Percentiles rank a stretch among this genome's conserved stretches.
Evolutionary conservation across 2,888 invertebrate genomes (phyloP).

Genomic region (Odontomyia ornata): DNA sequence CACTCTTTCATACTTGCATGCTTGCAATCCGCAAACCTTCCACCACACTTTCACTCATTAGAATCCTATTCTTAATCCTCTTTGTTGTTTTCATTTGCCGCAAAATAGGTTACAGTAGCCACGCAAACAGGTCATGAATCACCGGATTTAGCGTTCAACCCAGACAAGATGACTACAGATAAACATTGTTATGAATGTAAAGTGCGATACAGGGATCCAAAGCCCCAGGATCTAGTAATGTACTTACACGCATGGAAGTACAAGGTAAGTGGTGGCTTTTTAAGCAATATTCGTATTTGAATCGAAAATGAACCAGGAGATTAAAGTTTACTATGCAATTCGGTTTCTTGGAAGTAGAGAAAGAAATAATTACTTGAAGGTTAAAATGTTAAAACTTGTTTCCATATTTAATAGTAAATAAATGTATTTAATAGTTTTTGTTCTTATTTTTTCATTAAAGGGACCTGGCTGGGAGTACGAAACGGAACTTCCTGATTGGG

Average conservation of each 20-base stretch:
- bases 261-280: constrained; percentile 67
- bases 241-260: constrained; percentile 96
- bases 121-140: constrained; percentile 86
- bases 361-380: too few relatives aligned
- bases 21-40: neutral
- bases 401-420: too few relatives aligned
- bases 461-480: constrained; percentile 95
- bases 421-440: too few relatives aligned
- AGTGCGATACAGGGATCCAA: constrained; percentile 89
- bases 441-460: constrained; percentile 65
- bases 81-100: neutral
- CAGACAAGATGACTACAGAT: constrained; percentile 80
- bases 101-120: constrained; percentile 76
- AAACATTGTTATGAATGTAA: constrained; percentile 94
- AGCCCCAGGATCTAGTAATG: constrained; percentile 91
- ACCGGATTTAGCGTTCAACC: constrained; percentile 72
- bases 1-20: neutral
- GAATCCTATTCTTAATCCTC: too few relatives aligned
- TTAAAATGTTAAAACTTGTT: too few relatives aligned
- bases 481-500: constrained; percentile 93
- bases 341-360: too few relatives aligned
- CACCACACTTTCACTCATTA: too few relatives aligned
- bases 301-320: too few relatives aligned
- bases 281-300: neutral
- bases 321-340: too few relatives aligned